Base-by-base conservation (phyloP, 2,888 invertebrate genomes). In the Eupithecia exiguata region DNA sequence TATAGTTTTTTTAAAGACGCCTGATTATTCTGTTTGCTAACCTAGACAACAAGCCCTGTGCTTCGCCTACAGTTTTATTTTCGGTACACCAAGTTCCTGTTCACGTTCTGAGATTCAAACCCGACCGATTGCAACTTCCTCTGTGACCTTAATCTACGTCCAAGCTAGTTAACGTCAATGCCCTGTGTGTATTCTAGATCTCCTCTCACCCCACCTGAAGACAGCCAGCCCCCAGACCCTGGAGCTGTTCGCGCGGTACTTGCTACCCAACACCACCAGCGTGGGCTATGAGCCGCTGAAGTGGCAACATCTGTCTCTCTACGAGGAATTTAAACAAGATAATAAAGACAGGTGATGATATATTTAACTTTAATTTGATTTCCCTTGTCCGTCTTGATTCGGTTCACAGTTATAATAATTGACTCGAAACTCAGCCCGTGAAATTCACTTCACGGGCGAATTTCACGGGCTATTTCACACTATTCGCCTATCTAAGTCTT, bases 241-340 rank as follows among this genome's bases (percentile, higher is more conserved):
- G 80, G 99, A 99, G 91, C 88, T 99, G 71, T 99, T 99, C 93
- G 99, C 99, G 0, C 95, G 99, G 80, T 98, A 98, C 89, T 95
- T 99, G 35, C 95, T 97, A 69, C 97, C 99, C 0, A 95, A 96
- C 38, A 98, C 97, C 90, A 97, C 97, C 0, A 98, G 98, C 83
- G 96, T 97, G 86, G 99, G 99, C 0, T 96, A 97, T 84, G 98
- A 99, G 92, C 98, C 98, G 12, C 86, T 98, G 25, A 97, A 97
- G 87, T 96, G 98, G 88, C 98, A 98, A 92, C 97, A 97, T 86
- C 88, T 93, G 77, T 95, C 95, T 70, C 83, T 96, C 40, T 96
- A 94, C 86, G 89, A 93, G 77, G 80, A 84, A 76, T 73, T 86
- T 68, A 81, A 76, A 72, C 72, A 61, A 61, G 40, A 84, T 72